Evolutionary conservation across 2,113 vertebrate genomes (phyloP).

Genomic region (Nibea coibor): DNA sequence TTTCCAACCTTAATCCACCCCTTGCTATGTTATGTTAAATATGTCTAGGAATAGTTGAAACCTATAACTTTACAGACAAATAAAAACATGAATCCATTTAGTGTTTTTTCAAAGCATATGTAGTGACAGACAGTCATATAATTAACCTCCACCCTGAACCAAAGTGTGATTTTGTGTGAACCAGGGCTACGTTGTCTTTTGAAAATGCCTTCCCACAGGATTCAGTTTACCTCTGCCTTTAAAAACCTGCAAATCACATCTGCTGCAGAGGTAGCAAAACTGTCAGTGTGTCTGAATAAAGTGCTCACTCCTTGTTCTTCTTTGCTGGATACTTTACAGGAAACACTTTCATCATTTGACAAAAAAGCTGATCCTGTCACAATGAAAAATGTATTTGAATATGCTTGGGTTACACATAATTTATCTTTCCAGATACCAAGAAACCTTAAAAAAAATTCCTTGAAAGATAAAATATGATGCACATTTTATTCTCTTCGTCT

Average conservation of each 20-base stretch:
- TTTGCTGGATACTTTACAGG: conserved; percentile 31
- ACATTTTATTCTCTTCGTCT: conserved; percentile 6
- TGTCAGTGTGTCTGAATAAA: conserved; percentile 37
- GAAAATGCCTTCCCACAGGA: conserved; percentile 8
- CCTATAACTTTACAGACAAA: background rate
- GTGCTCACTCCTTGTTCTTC: background rate
- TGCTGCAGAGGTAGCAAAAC: conserved; percentile 40
- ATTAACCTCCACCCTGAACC: background rate
- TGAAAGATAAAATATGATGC: conserved; percentile 27
- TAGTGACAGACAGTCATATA: background rate
- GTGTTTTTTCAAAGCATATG: background rate
- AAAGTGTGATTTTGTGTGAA: background rate
- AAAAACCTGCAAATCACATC: background rate
- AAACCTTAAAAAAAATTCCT: conserved; percentile 24
- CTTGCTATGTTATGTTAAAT: background rate
- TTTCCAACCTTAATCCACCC: background rate
- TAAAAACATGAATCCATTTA: conserved; percentile 6
- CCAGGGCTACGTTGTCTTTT: background rate
- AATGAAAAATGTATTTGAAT: conserved; percentile 46
- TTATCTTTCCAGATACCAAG: conserved; percentile 13
- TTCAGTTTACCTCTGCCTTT: background rate
- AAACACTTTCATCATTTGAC: conserved; percentile 50
- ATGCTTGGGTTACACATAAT: conserved; percentile 33
- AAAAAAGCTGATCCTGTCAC: conserved; percentile 40
- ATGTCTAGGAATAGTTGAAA: background rate